Percentiles rank a stretch among this genome's conserved stretches.
These are phyloP conservation scores for Trematocara variabile DNA, from an alignment of 2,113 vertebrate genomes.

Conservation along the genomic window DNA sequence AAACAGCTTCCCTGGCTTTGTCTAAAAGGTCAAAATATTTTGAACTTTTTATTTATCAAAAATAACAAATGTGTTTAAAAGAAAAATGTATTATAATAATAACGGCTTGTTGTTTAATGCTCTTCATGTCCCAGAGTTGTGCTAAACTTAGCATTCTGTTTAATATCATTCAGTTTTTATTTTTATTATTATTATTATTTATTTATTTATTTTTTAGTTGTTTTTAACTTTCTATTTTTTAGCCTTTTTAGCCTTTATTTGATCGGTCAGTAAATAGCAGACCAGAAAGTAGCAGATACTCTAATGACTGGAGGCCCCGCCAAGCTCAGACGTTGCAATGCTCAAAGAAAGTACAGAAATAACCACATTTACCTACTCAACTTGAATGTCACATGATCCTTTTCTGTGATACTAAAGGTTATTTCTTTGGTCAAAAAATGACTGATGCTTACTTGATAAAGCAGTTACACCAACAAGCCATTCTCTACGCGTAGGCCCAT, in stretches of 20 bases:
- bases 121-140: background rate
- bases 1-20: background rate
- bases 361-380: background rate
- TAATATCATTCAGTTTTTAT: background rate
- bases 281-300: background rate
- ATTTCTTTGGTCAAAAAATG: background rate
- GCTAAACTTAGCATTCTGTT: background rate
- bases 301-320: accelerated
- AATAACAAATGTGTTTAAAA: background rate
- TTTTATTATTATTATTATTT: too few species aligned
- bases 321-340: accelerated
- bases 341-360: background rate
- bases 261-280: background rate
- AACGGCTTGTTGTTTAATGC: background rate
- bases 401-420: background rate
- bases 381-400: background rate
- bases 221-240: background rate
- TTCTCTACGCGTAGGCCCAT: background rate
- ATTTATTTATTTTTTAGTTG: background rate
- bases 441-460: background rate
- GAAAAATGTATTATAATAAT: background rate
- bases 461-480: background rate
- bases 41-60: background rate
- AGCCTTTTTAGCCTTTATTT: background rate
- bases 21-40: too few species aligned